Conservation (phyloP, 2,888 invertebrate genomes). For the Koerneria pararmatus region DNA sequence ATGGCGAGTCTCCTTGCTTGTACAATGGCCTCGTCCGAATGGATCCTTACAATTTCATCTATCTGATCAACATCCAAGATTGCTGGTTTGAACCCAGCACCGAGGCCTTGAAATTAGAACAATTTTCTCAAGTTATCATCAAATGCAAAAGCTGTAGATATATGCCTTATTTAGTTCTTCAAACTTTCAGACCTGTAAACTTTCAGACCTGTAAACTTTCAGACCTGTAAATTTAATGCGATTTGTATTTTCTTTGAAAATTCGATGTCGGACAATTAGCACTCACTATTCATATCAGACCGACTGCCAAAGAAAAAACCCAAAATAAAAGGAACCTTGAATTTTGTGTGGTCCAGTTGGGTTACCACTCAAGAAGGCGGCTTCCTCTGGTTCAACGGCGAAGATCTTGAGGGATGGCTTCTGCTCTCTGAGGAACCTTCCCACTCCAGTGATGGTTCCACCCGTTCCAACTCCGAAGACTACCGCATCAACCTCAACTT, state of each 20-base stretch:
- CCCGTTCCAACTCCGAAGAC: slow-evolving; percentile 57
- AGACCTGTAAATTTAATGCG: no score
- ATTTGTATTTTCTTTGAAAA: no score
- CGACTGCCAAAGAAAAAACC: no score
- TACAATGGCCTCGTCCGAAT: slow-evolving; percentile 38
- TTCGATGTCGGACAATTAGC: no score
- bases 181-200: no score
- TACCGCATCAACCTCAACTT: slow-evolving; percentile 40
- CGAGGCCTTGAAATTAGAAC: no score
- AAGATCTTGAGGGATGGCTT: slow-evolving; percentile 48
- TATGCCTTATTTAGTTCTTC: no score
- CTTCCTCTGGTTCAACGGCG: slow-evolving; percentile 55
- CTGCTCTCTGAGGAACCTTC: slow-evolving; percentile 44
- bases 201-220: no score
- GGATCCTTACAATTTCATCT: slow-evolving; percentile 41
- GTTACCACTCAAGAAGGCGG: slow-evolving; percentile 46
- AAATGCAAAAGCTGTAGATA: no score
- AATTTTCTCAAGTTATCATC: no score
- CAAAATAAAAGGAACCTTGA: slow-evolving; percentile 37
- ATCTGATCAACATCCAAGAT: slow-evolving; percentile 45
- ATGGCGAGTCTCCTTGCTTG: slow-evolving; percentile 47
- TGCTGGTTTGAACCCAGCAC: slow-evolving; percentile 53
- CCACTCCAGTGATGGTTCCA: slow-evolving; percentile 56
- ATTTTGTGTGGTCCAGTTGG: slow-evolving; percentile 54
- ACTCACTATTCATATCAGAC: no score